Conservation (phyloP, 2,113 vertebrate genomes). For the Neotoma lepida region DNA sequence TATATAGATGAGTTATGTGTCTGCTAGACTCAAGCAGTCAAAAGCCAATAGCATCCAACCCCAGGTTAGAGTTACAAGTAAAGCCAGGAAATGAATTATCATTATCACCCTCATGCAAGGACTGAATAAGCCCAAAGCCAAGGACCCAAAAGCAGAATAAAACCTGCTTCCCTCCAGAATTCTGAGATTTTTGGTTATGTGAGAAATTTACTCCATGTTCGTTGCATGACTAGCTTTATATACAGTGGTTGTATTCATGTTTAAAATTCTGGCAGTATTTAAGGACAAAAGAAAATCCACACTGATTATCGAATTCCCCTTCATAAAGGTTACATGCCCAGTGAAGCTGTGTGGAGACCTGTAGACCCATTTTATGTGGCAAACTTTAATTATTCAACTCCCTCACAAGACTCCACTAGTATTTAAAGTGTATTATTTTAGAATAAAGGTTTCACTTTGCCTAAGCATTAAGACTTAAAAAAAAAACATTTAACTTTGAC, state of each 20-base stretch:
- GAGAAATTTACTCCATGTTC: slow-evolving; percentile 79
- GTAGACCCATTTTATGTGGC: slow-evolving; percentile 75
- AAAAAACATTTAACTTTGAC: slow-evolving; percentile 87
- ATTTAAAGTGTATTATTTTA: slow-evolving; percentile 84
- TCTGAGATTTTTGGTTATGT: slow-evolving; percentile 61
- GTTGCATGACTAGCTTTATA: slow-evolving; percentile 75
- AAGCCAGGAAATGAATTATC: neutral
- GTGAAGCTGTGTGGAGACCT: slow-evolving; percentile 65
- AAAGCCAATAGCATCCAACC: slow-evolving; percentile 39
- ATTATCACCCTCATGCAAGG: neutral
- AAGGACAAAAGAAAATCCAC: slow-evolving; percentile 78
- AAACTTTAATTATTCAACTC: slow-evolving; percentile 83
- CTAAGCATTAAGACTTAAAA: slow-evolving; percentile 76
- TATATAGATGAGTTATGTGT: neutral
- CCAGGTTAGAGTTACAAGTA: neutral
- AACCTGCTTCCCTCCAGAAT: slow-evolving; percentile 50
- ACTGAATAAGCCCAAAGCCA: slow-evolving; percentile 8
- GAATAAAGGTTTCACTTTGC: slow-evolving; percentile 82
- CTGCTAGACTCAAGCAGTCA: neutral
- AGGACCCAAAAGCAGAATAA: slow-evolving; percentile 27
- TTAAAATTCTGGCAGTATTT: slow-evolving; percentile 83
- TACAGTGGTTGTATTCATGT: slow-evolving; percentile 69
- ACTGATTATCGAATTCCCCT: slow-evolving; percentile 71
- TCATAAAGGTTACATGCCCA: slow-evolving; percentile 80
- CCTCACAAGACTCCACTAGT: slow-evolving; percentile 76